Evolutionary conservation across 1,140 invertebrate species (phyloP).

Genomic region (Coptotermes formosanus): DNA sequence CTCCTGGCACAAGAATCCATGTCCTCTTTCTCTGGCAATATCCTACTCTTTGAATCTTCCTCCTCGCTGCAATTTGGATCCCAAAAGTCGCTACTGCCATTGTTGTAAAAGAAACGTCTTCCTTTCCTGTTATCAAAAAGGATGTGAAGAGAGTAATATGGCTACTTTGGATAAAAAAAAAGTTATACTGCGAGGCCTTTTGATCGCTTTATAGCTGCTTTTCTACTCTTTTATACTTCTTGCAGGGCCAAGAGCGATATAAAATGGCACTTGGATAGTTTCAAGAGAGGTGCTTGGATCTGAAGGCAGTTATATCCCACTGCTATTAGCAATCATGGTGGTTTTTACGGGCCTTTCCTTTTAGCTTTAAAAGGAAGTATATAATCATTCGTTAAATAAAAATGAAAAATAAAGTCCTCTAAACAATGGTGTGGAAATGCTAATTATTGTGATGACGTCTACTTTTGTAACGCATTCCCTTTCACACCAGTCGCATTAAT

Average conservation of each 20-base stretch:
- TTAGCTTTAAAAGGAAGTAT: background rate
- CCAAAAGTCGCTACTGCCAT: background rate
- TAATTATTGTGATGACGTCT: background rate
- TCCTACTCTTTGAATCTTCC: background rate
- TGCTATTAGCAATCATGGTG: background rate
- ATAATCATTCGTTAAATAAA: background rate
- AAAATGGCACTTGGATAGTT: background rate
- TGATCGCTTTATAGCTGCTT: slow-evolving; percentile 2
- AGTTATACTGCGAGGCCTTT: background rate
- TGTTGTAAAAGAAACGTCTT: background rate
- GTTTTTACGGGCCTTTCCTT: background rate
- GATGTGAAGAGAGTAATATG: background rate
- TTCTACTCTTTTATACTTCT: background rate
- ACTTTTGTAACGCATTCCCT: background rate
- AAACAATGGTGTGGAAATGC: background rate
- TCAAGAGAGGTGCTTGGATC: background rate
- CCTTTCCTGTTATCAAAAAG: slow-evolving; percentile 13
- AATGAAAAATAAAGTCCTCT: background rate
- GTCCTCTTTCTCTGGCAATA: background rate
- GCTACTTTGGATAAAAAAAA: background rate
- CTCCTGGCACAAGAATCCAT: background rate
- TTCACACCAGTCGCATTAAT: background rate
- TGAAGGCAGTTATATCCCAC: background rate
- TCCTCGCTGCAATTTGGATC: background rate
- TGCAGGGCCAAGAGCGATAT: background rate